These are phyloP conservation scores for Lagocephalus sceleratus DNA, from an alignment of 2,797 vertebrate species.

Conservation along the genomic window DNA sequence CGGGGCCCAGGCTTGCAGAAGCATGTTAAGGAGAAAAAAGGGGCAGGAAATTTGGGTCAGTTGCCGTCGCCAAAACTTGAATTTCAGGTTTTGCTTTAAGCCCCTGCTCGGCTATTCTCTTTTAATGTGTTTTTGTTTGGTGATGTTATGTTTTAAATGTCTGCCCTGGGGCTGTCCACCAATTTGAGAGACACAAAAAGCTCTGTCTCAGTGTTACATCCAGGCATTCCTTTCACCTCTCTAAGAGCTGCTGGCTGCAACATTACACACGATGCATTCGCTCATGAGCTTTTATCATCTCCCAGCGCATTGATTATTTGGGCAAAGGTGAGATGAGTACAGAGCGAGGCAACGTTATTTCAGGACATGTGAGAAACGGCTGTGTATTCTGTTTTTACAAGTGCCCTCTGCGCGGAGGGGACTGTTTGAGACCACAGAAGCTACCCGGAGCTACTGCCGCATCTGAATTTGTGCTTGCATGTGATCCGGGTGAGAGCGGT, in stretches of 20 bases:
- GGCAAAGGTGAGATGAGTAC: constrained; percentile 58
- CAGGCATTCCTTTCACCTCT: constrained; percentile 74
- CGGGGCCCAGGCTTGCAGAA: constrained; percentile 69
- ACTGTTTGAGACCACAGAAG: background rate
- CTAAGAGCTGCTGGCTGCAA: constrained; percentile 69
- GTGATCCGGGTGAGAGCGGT: too few relatives aligned
- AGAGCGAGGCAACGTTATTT: constrained; percentile 49
- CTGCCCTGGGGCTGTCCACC: constrained; percentile 75
- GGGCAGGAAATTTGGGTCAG: constrained; percentile 81
- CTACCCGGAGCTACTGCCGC: background rate
- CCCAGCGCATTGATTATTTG: constrained; percentile 25
- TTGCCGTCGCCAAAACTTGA: constrained; percentile 75
- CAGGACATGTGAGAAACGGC: constrained; percentile 33
- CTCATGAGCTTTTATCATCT: constrained; percentile 55
- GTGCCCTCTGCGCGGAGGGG: too few relatives aligned
- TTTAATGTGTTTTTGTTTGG: constrained; percentile 76
- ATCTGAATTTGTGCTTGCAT: too few relatives aligned
- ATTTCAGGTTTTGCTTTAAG: constrained; percentile 77
- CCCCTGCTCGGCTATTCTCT: constrained; percentile 69
- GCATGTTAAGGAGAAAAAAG: constrained; percentile 73
- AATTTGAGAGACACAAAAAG: constrained; percentile 69
- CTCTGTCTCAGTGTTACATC: constrained; percentile 68
- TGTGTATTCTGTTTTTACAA: too few relatives aligned
- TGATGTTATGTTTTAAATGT: constrained; percentile 78
- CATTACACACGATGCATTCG: constrained; percentile 68